A percentile compares a stretch with the other conserved stretches of the same genome.
Evolutionary conservation across 2,113 vertebrate genomes (phyloP).

Genomic region (Rynchops niger): DNA sequence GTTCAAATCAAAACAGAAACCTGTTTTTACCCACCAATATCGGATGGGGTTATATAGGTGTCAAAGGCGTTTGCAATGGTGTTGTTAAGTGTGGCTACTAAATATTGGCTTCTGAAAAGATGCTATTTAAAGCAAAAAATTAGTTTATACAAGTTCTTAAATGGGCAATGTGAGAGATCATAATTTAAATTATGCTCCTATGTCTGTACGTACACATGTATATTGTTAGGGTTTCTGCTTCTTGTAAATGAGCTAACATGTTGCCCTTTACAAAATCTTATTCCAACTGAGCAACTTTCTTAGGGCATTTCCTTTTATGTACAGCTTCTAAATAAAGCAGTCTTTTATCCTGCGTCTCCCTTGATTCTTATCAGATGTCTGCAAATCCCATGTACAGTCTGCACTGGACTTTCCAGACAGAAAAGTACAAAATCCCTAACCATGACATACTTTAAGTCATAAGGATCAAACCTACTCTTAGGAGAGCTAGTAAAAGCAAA

Average conservation of each 20-base stretch:
- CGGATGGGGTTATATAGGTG: background rate
- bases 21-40: background rate
- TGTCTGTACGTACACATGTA: rapidly evolving
- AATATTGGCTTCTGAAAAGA: background rate
- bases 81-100: background rate
- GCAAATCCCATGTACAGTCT: background rate
- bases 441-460: background rate
- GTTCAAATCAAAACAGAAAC: background rate
- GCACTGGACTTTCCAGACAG: background rate
- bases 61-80: background rate
- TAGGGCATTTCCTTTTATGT: constrained; percentile 11
- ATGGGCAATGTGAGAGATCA: background rate
- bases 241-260: background rate
- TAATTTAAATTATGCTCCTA: background rate
- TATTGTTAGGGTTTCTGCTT: background rate
- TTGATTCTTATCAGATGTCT: constrained; percentile 36
- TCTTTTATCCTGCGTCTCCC: background rate
- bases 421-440: background rate
- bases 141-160: background rate
- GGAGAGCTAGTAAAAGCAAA: background rate
- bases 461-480: background rate
- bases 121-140: background rate
- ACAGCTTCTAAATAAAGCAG: constrained; percentile 38
- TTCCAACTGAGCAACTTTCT: background rate
- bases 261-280: background rate